These are phyloP conservation scores for Lepus timidus DNA, from an alignment of 2,113 vertebrate species.

Conservation along the genomic window DNA sequence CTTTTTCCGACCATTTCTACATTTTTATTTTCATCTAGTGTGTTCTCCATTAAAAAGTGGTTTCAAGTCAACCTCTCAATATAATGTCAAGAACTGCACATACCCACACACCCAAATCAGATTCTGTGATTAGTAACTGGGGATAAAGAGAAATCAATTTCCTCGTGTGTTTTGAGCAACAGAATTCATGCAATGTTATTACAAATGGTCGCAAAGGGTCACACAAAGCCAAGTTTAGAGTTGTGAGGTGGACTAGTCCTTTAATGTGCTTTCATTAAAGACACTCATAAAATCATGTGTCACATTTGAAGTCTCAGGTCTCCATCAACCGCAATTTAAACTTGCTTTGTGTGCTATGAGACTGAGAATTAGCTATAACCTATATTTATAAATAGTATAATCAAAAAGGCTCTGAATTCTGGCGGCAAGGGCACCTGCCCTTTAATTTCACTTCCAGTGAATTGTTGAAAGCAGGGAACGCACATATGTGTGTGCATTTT, in stretches of 20 bases:
- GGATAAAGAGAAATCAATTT: constrained; percentile 50
- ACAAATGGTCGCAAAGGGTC: constrained; percentile 59
- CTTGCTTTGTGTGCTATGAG: background rate
- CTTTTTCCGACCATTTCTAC: background rate
- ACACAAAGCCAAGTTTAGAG: constrained; percentile 40
- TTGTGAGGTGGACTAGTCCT: constrained; percentile 28
- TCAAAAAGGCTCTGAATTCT: constrained; percentile 6
- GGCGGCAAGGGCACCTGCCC: background rate
- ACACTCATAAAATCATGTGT: constrained; percentile 24
- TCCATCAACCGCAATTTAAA: background rate
- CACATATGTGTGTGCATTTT: background rate
- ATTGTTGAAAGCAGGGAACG: background rate
- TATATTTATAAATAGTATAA: background rate
- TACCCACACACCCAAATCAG: background rate
- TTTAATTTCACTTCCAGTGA: background rate
- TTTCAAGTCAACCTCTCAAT: constrained; percentile 40
- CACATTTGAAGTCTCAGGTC: constrained; percentile 36
- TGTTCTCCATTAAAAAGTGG: constrained; percentile 40
- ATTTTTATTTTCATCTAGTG: constrained; percentile 73
- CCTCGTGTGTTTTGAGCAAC: background rate
- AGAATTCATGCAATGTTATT: constrained; percentile 43
- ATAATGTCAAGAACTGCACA: constrained; percentile 55
- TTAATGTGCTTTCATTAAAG: constrained; percentile 67
- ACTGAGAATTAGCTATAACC: background rate
- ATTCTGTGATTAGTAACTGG: constrained; percentile 43